These are phyloP conservation scores for Hyperoplus lanceolatus DNA, from an alignment of 2,797 vertebrate genomes.

Conservation along the genomic window DNA sequence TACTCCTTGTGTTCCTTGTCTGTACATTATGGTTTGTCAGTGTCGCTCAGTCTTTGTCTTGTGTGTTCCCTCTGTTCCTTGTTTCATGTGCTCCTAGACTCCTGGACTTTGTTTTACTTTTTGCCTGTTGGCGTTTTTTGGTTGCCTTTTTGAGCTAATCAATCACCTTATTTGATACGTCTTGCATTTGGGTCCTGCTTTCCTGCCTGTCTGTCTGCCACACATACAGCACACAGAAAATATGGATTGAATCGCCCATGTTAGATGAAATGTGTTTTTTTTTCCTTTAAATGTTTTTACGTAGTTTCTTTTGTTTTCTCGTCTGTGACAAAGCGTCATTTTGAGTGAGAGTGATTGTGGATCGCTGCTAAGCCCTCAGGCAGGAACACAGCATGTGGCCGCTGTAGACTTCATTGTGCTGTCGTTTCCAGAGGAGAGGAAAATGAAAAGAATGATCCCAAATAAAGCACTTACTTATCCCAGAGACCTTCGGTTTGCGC, in stretches of 20 bases:
- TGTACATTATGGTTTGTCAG: too few species aligned
- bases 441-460: not conserved
- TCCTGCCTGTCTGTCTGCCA: too few species aligned
- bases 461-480: not conserved
- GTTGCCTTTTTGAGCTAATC: too few species aligned
- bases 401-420: slow-evolving; percentile 23
- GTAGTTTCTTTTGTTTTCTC: slow-evolving; percentile 39
- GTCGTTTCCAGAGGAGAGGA: slow-evolving; percentile 25
- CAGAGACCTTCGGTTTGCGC: slow-evolving; percentile 1
- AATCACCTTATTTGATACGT: too few species aligned
- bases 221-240: not conserved
- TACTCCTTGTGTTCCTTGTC: too few species aligned
- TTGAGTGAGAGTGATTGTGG: slow-evolving; percentile 59
- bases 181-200: too few species aligned
- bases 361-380: slow-evolving; percentile 60
- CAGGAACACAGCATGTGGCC: slow-evolving; percentile 35
- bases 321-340: slow-evolving; percentile 53
- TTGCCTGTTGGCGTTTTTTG: too few species aligned
- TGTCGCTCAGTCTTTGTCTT: too few species aligned
- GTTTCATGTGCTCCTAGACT: too few species aligned
- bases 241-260: not conserved
- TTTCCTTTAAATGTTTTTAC: slow-evolving; percentile 11
- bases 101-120: too few species aligned
- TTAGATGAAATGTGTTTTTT: not conserved
- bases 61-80: too few species aligned